A percentile compares a stretch with the other conserved stretches of the same genome.
phyloP scores from a whole-genome alignment of 2,113 vertebrate genomes.

The Nycticryphes semicollaris region DNA sequence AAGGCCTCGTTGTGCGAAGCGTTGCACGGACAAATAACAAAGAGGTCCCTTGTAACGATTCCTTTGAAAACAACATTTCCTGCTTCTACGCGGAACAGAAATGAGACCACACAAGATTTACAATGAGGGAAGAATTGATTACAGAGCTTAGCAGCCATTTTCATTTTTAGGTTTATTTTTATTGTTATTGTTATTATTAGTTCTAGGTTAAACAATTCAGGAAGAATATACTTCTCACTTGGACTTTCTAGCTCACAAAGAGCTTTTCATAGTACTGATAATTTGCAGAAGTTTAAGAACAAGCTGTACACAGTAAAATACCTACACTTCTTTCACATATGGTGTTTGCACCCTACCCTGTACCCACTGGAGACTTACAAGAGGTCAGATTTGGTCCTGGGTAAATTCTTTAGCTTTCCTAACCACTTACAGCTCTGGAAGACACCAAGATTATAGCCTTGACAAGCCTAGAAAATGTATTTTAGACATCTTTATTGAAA shows the following conservation, averaged over 20 bases:
- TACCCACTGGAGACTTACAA: neutral
- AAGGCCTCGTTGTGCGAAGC: neutral
- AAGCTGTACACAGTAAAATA: neutral
- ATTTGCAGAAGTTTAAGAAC: slow-evolving; percentile 1
- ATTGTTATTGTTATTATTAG: slow-evolving; percentile 51
- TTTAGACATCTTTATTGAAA: slow-evolving; percentile 25
- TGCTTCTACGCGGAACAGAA: slow-evolving; percentile 18
- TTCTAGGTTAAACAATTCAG: slow-evolving; percentile 17
- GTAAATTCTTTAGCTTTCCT: slow-evolving; percentile 12
- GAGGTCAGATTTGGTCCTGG: neutral
- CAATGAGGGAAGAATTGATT: slow-evolving; percentile 67
- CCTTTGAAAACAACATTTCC: slow-evolving; percentile 67
- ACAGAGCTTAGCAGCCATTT: slow-evolving; percentile 62
- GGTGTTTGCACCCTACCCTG: slow-evolving; percentile 6
- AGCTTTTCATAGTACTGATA: slow-evolving; percentile 37
- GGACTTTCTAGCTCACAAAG: slow-evolving; percentile 40
- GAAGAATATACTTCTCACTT: neutral
- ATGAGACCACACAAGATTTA: slow-evolving; percentile 70
- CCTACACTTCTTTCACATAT: neutral
- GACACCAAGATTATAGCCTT: slow-evolving; percentile 22
- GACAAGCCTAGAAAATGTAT: neutral
- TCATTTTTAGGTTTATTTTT: slow-evolving; percentile 41
- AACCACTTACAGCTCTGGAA: slow-evolving; percentile 12
- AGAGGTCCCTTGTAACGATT: slow-evolving; percentile 39
- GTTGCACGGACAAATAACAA: slow-evolving; percentile 35